Evolutionary conservation across 2,113 vertebrate species (phyloP).

Genomic region (Periophthalmus modestus): DNA sequence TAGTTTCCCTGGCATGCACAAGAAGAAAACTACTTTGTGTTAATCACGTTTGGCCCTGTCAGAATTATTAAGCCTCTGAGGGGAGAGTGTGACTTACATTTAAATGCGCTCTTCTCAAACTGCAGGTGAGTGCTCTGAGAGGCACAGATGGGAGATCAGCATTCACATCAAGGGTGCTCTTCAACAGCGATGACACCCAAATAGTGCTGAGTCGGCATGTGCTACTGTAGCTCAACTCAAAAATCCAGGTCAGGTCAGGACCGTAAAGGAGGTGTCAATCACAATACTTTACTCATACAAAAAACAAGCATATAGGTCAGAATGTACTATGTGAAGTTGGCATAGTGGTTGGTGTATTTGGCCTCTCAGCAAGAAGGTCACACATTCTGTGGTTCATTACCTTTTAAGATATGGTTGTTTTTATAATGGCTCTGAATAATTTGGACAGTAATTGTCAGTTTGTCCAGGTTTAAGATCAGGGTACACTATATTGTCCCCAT

Average conservation of each 20-base stretch:
- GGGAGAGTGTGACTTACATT: conserved; percentile 24
- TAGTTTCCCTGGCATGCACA: conserved; percentile 15
- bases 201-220: conserved; percentile 6
- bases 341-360: not conserved
- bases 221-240: conserved; percentile 1
- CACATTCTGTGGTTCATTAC: no score
- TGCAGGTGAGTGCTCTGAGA: conserved; percentile 5
- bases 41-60: conserved; percentile 23
- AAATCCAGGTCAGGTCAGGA: not conserved
- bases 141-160: conserved; percentile 5
- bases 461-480: no score
- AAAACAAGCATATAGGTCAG: not conserved
- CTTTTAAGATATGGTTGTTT: not conserved
- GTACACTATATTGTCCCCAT: no score
- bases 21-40: conserved; percentile 3
- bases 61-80: conserved; percentile 10
- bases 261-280: conserved; percentile 3
- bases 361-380: no score
- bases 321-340: not conserved
- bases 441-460: not conserved
- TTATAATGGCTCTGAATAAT: not conserved
- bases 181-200: conserved; percentile 5
- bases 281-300: not conserved
- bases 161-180: conserved; percentile 8
- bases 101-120: conserved; percentile 25